A percentile compares a stretch with the other conserved stretches of the same genome.
Conservation (phyloP, 2,888 invertebrate species). For the Gandaritis pyraliata region DNA sequence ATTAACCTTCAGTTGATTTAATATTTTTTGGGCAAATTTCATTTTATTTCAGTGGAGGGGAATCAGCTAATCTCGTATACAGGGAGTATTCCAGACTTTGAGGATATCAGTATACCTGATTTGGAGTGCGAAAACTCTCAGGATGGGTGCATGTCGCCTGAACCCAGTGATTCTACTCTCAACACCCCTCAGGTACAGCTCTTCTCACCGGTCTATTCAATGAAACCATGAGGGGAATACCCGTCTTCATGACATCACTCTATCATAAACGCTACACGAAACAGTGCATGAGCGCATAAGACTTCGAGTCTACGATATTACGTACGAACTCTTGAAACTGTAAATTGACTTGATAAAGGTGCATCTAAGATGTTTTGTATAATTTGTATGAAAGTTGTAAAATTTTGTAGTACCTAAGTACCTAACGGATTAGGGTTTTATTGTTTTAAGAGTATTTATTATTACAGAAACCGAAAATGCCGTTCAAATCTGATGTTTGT, state of each 20-base stretch:
- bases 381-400: slow-evolving; percentile 13
- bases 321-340: slow-evolving; percentile 29
- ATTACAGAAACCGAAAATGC: neutral
- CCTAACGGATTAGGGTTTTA: neutral
- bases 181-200: slow-evolving; percentile 73
- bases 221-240: slow-evolving; percentile 58
- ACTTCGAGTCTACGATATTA: slow-evolving; percentile 21
- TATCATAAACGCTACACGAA: slow-evolving; percentile 37
- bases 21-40: slow-evolving; percentile 41
- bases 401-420: neutral
- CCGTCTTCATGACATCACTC: slow-evolving; percentile 42
- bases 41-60: slow-evolving; percentile 77
- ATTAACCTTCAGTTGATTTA: slow-evolving; percentile 33
- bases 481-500: neutral
- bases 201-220: slow-evolving; percentile 63
- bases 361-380: slow-evolving; percentile 30
- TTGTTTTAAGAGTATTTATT: slow-evolving; percentile 11
- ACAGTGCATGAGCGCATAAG: slow-evolving; percentile 18
- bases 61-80: slow-evolving; percentile 84
- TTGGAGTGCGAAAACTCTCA: slow-evolving; percentile 69
- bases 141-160: slow-evolving; percentile 57
- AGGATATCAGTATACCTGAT: slow-evolving; percentile 75
- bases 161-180: slow-evolving; percentile 60
- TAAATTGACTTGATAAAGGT: slow-evolving; percentile 24
- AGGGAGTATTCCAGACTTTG: slow-evolving; percentile 83